Evolutionary conservation across 2,113 vertebrate genomes (phyloP), one percentile per base, ranked within the genome.

Genomic region (Aix galericulata): DNA sequence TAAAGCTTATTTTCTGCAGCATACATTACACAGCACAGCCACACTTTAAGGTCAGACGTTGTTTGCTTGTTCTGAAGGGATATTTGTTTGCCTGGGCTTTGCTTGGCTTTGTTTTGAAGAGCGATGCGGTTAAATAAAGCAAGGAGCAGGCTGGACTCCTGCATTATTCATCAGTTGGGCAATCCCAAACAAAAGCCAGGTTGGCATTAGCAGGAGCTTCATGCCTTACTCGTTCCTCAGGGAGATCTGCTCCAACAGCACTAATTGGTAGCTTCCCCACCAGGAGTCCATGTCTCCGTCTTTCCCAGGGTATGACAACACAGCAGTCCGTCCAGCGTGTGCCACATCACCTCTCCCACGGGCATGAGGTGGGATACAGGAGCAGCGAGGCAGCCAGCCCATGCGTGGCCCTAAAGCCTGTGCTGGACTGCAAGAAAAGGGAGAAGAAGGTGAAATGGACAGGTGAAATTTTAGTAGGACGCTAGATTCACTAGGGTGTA

Each of bases 111-210:
- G 34, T 87, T 97, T 91, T 86, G 60, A 81, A 78, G 77, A 91
- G 32, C 1, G 21, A 91, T 91, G 66, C 0, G 5, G 91, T 91
- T 62, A 89, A 95, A 86, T 56, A 56, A 87, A 91, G 23, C 79
- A 44, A 75, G 88, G 23, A 25, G 3, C 58, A 72, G 86, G 73
- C 53, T 93, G 89, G 77, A 86, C 69, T 93, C 73, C n/a, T 94
- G 64, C 38, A 89, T 93, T 96, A 95, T 94, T 97, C 93, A 88
- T 93, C 34, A 56, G 67, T 95, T 94, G 93, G 63, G 93, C 88
- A 95, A 95, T 86, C 27, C 86, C 73, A 90, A 93, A 91, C 90
- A 94, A 94, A 91, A 90, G 42, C 42, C 82, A 94, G 88, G 92
- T 58, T 95, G 88, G 88, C 60, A 68, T 90, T 88, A 93, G 69